Base-by-base conservation (phyloP, 2,888 invertebrate genomes). In the Nezara viridula region DNA sequence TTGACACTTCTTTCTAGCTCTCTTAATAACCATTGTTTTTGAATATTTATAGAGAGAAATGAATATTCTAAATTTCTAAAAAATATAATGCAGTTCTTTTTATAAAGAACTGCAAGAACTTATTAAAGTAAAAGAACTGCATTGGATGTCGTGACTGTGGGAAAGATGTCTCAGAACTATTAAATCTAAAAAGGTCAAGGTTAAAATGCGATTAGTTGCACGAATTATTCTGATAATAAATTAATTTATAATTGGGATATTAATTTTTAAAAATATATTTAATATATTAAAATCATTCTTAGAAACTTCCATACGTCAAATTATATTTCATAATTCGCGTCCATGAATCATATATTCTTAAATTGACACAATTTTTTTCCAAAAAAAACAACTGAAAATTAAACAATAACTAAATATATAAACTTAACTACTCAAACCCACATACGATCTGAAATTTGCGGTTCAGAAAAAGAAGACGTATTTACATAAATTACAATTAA, bases 81-180 rank as follows among this genome's bases (percentile, higher is more conserved):
- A 55, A 60, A 60, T 60, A 60, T 66, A 21, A 66, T 32, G 66
- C 66, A 73, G 19, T 73, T 37, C 32, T 37, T 4, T 73, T 73
- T 37, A 19, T 7, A 1, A 19, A 7, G 16, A 19, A 44, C 44
- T 7, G 6, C 32, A 19, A 14, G 19, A 37, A 73, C 37, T 73
- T 73, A 37, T 37, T 21, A 32, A 73, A 73, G 19, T 21, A 73
- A 73, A 73, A 19, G 0, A 19, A 7, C 66, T 37, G 66, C 66
- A 73, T 73, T 16, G 66, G 37, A 73, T 73, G 10, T 73, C 66
- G 66, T 73, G 66, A 73, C 66, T 32, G 21, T 73, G n/a, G n/a
- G 66, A 73, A 27, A 37, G 66, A 73, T 37, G 66, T 73, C 66
- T 19, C 66, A 19, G 2, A 37, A 73, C 66, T 73, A 73, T 73